Percentiles rank a stretch among this genome's conserved stretches.
Evolutionary conservation across 2,113 vertebrate genomes (phyloP).

Genomic region (Otocyon megalotis): DNA sequence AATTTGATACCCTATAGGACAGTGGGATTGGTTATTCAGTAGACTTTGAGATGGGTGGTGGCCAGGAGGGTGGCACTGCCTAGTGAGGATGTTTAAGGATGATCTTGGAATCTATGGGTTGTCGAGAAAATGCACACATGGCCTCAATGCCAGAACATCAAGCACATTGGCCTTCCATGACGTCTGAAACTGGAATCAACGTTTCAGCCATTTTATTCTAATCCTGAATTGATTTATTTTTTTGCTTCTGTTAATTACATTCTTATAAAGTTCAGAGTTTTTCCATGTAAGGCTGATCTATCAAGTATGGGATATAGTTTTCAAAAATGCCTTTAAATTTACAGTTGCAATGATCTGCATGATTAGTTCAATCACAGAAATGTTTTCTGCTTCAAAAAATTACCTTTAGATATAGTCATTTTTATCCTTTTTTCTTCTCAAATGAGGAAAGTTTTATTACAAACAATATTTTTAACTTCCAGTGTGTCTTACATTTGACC

Average conservation of each 20-base stretch:
- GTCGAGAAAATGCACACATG: not conserved
- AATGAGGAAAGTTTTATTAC: not conserved
- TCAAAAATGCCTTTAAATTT: not conserved
- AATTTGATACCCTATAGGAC: accelerated
- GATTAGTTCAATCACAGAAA: not conserved
- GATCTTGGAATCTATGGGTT: not conserved
- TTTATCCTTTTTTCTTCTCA: not conserved
- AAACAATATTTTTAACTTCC: not conserved
- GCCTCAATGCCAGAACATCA: not conserved
- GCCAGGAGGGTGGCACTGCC: not conserved
- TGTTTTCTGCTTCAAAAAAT: not conserved
- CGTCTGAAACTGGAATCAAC: accelerated
- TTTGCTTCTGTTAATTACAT: not conserved
- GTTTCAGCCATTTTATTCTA: not conserved
- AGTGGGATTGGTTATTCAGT: accelerated
- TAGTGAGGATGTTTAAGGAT: not conserved
- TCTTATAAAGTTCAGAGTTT: not conserved
- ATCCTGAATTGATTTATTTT: not conserved
- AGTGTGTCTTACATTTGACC: not conserved
- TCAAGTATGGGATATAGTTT: not conserved
- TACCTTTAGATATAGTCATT: not conserved
- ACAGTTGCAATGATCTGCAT: not conserved
- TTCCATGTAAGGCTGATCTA: not conserved
- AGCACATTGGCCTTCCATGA: accelerated
- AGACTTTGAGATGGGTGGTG: not conserved